Percentiles rank a stretch among this genome's conserved stretches.
Evolutionary conservation across 2,888 invertebrate species (phyloP).

Genomic region (Punctoribates punctum): DNA sequence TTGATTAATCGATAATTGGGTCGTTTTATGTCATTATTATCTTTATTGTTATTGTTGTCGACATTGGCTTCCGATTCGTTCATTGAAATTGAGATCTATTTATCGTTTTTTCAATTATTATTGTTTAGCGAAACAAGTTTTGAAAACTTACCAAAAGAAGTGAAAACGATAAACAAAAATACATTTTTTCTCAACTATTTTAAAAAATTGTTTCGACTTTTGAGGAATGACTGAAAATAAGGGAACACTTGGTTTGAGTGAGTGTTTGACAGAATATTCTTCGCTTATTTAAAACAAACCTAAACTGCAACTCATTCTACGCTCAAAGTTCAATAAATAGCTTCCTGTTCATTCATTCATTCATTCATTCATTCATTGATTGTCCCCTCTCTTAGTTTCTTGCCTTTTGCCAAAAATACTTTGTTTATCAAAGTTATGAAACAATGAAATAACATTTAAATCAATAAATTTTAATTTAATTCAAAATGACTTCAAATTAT

Average conservation of each 20-base stretch:
- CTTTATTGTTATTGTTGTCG: neutral
- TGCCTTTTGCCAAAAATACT: no score
- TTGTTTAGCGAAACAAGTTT: neutral
- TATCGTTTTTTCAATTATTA: neutral
- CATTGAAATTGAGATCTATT: neutral
- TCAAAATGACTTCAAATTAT: no score
- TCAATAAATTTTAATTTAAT: no score
- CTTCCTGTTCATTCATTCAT: no score
- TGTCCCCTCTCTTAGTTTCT: no score
- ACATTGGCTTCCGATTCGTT: neutral
- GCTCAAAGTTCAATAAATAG: neutral
- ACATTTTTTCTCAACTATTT: neutral
- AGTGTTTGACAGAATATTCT: neutral
- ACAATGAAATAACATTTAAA: no score
- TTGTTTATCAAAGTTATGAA: no score
- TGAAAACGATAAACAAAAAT: neutral
- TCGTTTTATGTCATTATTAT: slow-evolving; percentile 1
- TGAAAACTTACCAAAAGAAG: slow-evolving; percentile 1
- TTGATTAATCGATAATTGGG: slow-evolving; percentile 11
- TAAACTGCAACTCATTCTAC: neutral
- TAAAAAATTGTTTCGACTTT: neutral
- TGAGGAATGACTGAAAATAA: neutral
- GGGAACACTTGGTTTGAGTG: neutral
- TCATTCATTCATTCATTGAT: no score
- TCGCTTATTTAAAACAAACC: neutral